Evolutionary conservation across 92 coral and sea anemone species (phyloP).

Genomic region (Pocillopora grandis): DNA sequence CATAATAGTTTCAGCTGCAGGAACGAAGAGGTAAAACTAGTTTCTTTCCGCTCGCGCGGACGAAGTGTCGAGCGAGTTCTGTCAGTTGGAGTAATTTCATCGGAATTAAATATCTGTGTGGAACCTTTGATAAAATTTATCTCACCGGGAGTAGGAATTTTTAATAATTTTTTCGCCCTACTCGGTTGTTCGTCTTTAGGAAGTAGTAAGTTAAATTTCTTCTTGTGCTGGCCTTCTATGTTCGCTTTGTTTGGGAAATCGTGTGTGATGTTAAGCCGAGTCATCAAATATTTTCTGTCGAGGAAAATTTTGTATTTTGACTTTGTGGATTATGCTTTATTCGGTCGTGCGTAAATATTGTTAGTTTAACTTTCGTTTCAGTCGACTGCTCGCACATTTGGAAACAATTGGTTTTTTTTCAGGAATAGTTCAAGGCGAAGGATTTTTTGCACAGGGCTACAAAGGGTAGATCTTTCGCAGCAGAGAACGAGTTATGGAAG

Average conservation of each 20-base stretch:
- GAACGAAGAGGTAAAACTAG: slow-evolving; percentile 13
- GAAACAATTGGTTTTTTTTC: slow-evolving; percentile 32
- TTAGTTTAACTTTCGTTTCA: slow-evolving; percentile 48
- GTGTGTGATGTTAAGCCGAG: slow-evolving; percentile 15
- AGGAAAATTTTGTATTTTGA: slow-evolving; percentile 57
- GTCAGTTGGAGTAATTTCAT: slow-evolving; percentile 35
- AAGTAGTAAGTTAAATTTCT: slow-evolving; percentile 25
- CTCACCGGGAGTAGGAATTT: slow-evolving; percentile 40
- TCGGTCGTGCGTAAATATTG: slow-evolving; percentile 26
- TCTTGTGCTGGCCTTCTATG: slow-evolving; percentile 1
- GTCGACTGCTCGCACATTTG: slow-evolving; percentile 32
- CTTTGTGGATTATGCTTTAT: slow-evolving; percentile 38
- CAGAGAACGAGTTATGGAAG: slow-evolving; percentile 52
- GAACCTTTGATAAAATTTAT: slow-evolving; percentile 33
- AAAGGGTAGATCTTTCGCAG: slow-evolving; percentile 67
- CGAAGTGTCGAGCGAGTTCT: not conserved
- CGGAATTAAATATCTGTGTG: slow-evolving; percentile 40
- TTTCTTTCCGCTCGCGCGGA: slow-evolving; percentile 27
- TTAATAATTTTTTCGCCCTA: slow-evolving; percentile 32
- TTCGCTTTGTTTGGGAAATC: slow-evolving; percentile 22
- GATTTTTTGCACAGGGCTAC: slow-evolving; percentile 43
- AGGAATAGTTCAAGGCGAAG: slow-evolving; percentile 28
- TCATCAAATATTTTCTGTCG: slow-evolving; percentile 56
- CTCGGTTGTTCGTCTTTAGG: slow-evolving; percentile 33
- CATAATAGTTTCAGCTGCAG: slow-evolving; percentile 80